These are phyloP conservation scores for Helogale parvula DNA, from an alignment of 2,113 vertebrate genomes.

Conservation along the genomic window DNA sequence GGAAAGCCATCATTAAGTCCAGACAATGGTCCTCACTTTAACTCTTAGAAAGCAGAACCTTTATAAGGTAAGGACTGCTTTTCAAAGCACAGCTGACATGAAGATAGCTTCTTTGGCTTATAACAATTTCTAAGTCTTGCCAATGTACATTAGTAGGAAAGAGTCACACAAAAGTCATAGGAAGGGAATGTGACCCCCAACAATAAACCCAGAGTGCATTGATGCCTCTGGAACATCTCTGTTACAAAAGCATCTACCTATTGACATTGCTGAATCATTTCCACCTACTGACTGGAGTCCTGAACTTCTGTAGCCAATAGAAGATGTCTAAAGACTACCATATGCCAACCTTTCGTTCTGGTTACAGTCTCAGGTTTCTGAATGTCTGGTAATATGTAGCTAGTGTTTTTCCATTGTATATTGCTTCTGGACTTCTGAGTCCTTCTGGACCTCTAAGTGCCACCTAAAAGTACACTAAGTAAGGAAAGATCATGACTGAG, in stretches of 20 bases:
- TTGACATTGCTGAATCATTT: background rate
- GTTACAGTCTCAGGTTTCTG: background rate
- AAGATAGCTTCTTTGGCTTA: background rate
- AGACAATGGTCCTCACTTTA: background rate
- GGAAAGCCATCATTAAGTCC: background rate
- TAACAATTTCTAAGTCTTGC: background rate
- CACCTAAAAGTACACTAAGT: background rate
- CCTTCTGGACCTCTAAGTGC: background rate
- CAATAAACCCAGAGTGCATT: background rate
- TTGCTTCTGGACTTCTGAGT: background rate
- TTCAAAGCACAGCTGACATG: background rate
- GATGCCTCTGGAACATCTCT: background rate
- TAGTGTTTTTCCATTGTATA: background rate
- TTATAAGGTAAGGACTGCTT: constrained; percentile 1
- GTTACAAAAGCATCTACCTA: background rate
- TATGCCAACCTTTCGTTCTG: background rate
- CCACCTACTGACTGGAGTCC: background rate
- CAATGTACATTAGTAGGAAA: background rate
- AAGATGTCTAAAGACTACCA: background rate
- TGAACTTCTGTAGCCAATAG: background rate
- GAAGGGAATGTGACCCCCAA: background rate
- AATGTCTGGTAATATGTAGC: background rate
- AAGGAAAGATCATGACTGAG: background rate
- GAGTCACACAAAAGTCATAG: background rate
- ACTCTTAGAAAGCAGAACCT: background rate